Evolutionary conservation across 2,888 invertebrate genomes (phyloP).

Genomic region (Chrysolina oricalcia): DNA sequence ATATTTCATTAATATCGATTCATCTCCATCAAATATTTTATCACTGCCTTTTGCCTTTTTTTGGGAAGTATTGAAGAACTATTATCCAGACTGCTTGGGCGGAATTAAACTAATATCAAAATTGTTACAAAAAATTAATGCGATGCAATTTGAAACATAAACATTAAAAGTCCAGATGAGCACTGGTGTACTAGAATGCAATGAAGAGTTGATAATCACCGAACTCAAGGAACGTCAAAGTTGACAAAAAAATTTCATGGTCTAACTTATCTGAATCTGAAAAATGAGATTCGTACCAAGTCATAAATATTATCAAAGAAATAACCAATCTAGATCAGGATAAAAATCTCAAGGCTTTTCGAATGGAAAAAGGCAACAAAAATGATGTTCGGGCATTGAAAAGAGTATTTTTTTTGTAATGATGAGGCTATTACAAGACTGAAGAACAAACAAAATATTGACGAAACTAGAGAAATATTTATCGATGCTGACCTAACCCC

Average conservation of each 20-base stretch:
- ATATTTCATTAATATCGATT: too few relatives aligned
- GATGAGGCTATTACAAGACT: neutral
- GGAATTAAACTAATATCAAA: neutral
- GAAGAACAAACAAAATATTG: slow-evolving; percentile 21
- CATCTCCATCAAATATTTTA: too few relatives aligned
- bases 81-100: neutral
- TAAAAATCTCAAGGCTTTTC: too few relatives aligned
- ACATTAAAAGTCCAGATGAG: neutral
- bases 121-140: neutral
- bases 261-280: slow-evolving; percentile 13
- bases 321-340: too few relatives aligned
- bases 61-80: too few relatives aligned
- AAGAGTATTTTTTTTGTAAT: neutral
- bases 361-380: slow-evolving; percentile 7
- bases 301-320: too few relatives aligned
- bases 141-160: neutral
- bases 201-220: neutral
- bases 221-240: neutral
- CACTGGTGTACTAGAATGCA: neutral
- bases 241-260: slow-evolving; percentile 8
- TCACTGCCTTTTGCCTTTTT: too few relatives aligned
- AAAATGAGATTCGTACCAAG: neutral
- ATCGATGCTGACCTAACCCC: slow-evolving; percentile 21
- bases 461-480: slow-evolving; percentile 19
- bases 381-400: slow-evolving; percentile 9